These are phyloP conservation scores for Microcaecilia unicolor DNA, from an alignment of 2,797 vertebrate genomes.

Conservation along the genomic window DNA sequence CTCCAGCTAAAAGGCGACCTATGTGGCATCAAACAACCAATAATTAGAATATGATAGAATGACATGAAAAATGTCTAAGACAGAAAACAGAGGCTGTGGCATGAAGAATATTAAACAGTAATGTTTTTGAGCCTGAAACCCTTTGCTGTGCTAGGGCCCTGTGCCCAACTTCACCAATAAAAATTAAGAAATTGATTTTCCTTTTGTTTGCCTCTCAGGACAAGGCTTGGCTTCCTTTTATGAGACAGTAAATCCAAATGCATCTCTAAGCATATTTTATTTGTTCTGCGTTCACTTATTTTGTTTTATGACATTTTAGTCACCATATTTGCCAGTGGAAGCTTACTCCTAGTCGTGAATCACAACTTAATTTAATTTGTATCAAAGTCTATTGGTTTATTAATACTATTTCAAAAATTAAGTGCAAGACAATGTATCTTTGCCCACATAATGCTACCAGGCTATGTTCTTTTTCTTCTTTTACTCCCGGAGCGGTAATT, in stretches of 20 bases:
- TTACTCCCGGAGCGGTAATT: no score
- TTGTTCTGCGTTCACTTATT: constrained; percentile 44
- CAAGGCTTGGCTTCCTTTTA: constrained; percentile 34
- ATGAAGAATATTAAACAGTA: no score
- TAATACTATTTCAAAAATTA: no score
- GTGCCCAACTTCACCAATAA: constrained; percentile 48
- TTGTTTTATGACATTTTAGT: constrained; percentile 46
- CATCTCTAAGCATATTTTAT: constrained; percentile 48
- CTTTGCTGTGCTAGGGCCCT: constrained; percentile 29
- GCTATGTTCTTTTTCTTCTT: no score
- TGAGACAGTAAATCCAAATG: constrained; percentile 52
- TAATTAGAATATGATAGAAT: no score
- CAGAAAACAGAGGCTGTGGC: no score
- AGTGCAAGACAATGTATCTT: no score
- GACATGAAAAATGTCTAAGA: no score
- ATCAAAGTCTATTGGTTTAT: constrained; percentile 25
- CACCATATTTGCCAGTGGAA: constrained; percentile 31
- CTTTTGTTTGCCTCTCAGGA: constrained; percentile 55
- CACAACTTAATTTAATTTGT: constrained; percentile 38
- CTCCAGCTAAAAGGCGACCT: no score
- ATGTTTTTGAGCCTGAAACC: no score
- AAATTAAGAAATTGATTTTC: constrained; percentile 66
- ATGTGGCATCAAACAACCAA: no score
- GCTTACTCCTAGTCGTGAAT: constrained; percentile 24
- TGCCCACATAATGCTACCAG: no score